Conservation (phyloP, 1,140 invertebrate genomes). For the Atta cephalotes region DNA sequence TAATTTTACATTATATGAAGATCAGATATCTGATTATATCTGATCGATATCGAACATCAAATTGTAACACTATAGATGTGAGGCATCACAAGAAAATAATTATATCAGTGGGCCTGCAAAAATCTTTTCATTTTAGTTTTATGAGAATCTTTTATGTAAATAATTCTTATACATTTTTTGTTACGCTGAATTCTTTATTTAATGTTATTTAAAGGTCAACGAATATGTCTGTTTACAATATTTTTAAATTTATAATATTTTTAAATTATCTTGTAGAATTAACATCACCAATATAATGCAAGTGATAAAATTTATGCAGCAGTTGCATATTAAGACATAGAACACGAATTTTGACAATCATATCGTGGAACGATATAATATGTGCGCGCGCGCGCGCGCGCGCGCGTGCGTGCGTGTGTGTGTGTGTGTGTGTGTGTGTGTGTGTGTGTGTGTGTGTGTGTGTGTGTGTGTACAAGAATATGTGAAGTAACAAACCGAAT, state of each 20-base stretch:
- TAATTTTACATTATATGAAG: constrained; percentile 18
- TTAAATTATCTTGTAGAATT: neutral
- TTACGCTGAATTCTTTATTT: neutral
- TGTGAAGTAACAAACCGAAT: constrained; percentile 68
- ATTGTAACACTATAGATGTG: neutral
- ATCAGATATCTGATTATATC: constrained; percentile 14
- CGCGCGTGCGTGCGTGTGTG: neutral
- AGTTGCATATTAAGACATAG: constrained; percentile 27
- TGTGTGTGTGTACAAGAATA: constrained; percentile 16
- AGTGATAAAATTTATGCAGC: constrained; percentile 10
- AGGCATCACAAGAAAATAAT: constrained; percentile 20
- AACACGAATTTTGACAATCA: constrained; percentile 37
- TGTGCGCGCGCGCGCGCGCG: constrained; percentile 1
- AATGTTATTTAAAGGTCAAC: neutral
- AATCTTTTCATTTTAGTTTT: neutral
- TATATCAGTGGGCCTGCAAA: neutral
- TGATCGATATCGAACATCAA: constrained; percentile 30
- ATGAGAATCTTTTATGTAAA: neutral
- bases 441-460: neutral
- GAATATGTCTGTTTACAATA: neutral
- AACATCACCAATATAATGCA: neutral
- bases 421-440: neutral
- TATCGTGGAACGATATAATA: constrained; percentile 20
- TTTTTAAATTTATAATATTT: constrained; percentile 9
- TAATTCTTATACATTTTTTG: neutral